Conservation (phyloP, 2,888 invertebrate species). For the Hemithea aestivaria region DNA sequence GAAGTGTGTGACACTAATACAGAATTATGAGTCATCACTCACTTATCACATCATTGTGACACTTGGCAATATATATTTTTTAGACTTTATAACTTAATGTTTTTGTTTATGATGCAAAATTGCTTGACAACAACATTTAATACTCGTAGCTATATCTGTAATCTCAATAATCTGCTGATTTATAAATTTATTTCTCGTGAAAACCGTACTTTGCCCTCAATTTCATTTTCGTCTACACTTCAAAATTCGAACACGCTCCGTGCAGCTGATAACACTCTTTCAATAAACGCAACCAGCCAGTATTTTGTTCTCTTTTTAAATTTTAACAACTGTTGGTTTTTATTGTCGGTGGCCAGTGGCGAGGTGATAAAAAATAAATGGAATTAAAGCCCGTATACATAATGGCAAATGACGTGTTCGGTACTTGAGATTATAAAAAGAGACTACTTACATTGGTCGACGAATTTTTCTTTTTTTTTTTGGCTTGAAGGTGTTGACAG, state of each 20-base stretch:
- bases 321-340: slow-evolving; percentile 17
- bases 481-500: slow-evolving; percentile 9
- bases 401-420: slow-evolving; percentile 21
- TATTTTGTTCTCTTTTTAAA: slow-evolving; percentile 12
- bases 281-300: slow-evolving; percentile 9
- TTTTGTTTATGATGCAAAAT: no score
- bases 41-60: no score
- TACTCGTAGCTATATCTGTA: background rate
- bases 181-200: slow-evolving; percentile 7
- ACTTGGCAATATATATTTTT: no score
- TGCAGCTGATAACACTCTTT: slow-evolving; percentile 13
- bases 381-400: slow-evolving; percentile 37
- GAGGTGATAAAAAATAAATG: slow-evolving; percentile 37
- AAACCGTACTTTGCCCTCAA: slow-evolving; percentile 20
- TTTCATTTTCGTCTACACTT: slow-evolving; percentile 20
- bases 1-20: no score
- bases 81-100: no score
- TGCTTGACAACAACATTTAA: slow-evolving; percentile 10
- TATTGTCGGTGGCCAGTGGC: slow-evolving; percentile 11
- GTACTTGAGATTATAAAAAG: slow-evolving; percentile 11
- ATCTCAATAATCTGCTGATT: slow-evolving; percentile 5
- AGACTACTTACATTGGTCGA: slow-evolving; percentile 13
- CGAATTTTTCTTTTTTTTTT: slow-evolving; percentile 7
- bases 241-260: slow-evolving; percentile 22
- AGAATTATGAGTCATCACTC: no score